Conservation (phyloP, 53 echinoderm and acorn worm genomes). For the Luidia sarsii region DNA sequence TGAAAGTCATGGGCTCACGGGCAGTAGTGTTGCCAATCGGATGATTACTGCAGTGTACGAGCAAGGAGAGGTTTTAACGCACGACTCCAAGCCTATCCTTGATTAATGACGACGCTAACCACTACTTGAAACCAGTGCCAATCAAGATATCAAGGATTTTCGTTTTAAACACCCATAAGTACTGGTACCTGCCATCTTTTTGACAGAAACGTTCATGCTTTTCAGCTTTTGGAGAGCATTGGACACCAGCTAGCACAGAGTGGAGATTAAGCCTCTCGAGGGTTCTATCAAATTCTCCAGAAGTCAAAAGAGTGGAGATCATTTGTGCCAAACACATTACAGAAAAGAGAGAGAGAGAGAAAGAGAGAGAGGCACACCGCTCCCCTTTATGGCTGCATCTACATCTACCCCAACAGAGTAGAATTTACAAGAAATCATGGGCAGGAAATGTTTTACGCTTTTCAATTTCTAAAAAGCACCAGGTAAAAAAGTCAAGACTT, state of each 20-base stretch:
- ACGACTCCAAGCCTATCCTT: too few species aligned
- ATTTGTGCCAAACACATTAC: conserved; percentile 46
- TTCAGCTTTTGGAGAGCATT: conserved; percentile 10
- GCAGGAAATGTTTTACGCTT: conserved; percentile 55
- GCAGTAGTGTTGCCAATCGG: too few species aligned
- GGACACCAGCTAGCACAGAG: conserved; percentile 10
- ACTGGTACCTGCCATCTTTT: too few species aligned
- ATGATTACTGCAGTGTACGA: too few species aligned
- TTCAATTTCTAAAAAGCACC: conserved; percentile 49
- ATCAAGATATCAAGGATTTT: too few species aligned
- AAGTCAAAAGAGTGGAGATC: conserved; percentile 44
- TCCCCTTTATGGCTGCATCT: background rate
- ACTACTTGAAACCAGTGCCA: too few species aligned
- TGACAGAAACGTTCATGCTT: conserved; percentile 37
- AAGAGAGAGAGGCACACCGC: background rate
- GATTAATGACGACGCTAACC: too few species aligned
- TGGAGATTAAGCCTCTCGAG: background rate
- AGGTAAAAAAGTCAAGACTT: conserved; percentile 42
- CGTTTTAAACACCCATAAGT: background rate
- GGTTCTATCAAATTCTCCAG: conserved; percentile 54
- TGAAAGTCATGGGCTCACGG: too few species aligned
- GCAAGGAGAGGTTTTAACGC: too few species aligned
- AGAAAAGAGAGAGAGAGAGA: background rate
- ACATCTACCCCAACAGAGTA: background rate
- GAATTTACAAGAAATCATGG: conserved; percentile 6